Conservation (phyloP, 2,113 vertebrate genomes). For the Trogon melanurus region DNA sequence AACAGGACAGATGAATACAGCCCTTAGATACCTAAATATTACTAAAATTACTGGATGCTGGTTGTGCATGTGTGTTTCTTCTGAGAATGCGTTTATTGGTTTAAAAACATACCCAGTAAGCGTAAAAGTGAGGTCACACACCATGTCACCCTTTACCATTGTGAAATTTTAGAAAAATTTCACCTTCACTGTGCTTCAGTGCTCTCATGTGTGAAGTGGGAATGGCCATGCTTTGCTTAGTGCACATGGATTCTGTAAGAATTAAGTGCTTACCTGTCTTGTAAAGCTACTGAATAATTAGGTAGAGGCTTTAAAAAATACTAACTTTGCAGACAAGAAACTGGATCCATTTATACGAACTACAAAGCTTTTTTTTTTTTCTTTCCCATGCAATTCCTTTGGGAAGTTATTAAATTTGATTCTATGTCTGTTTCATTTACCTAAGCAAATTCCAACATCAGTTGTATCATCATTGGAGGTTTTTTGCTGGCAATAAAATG, state of each 20-base stretch:
- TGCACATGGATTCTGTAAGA: background rate
- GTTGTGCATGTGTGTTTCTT: background rate
- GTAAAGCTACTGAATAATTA: slow-evolving; percentile 15
- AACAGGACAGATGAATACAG: background rate
- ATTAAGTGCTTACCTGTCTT: background rate
- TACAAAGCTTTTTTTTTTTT: background rate
- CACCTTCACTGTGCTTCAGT: background rate
- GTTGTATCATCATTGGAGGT: background rate
- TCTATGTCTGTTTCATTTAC: slow-evolving; percentile 32
- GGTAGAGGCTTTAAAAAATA: background rate
- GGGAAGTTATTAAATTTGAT: slow-evolving; percentile 31
- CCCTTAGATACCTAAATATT: background rate
- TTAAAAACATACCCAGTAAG: background rate
- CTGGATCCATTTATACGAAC: background rate
- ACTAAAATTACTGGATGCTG: background rate
- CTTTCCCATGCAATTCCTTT: background rate
- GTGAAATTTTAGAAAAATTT: background rate
- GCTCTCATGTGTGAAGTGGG: background rate
- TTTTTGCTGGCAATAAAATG: slow-evolving; percentile 1
- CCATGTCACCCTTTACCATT: background rate
- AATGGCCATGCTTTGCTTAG: background rate
- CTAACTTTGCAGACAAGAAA: background rate
- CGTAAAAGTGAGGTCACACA: background rate
- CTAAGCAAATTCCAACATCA: slow-evolving; percentile 31
- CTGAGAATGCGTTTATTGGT: background rate